Evolutionary conservation across 2,888 invertebrate genomes (phyloP), one percentile per base, ranked within the genome.

Genomic region (Sarcophaga rosellei): DNA sequence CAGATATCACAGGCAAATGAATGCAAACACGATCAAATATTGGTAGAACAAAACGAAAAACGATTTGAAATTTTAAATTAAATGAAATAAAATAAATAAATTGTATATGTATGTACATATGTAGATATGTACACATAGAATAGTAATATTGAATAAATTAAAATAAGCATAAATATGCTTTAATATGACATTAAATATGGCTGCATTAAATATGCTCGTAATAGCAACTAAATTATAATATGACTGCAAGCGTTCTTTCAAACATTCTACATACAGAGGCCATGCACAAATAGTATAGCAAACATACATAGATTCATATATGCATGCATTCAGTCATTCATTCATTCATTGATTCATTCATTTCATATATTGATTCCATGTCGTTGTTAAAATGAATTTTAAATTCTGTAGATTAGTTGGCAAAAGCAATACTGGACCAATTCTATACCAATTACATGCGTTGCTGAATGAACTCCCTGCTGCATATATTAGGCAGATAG

Each of bases 131-230:
- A 35, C 1, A 35, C 8, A 72, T 72, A 72, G 53, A 53, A 53
- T 15, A 15, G 72, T 65, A 66, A 77, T 59, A 70, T 65, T 77
- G 65, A 45, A 72, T 77, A 77, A 77, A 77, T 82, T 66, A 77
- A 35, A 35, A 47, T 77, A 76, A 35, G 25, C 47, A 59, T 47
- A 76, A 65, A 72, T 66, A 66, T 82, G 72, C 23, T 77, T 66
- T 72, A n/a, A 72, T 77, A 63, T 65, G 66, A 82, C 66, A 66
- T 77, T 68, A 76, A 72, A 76, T 82, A 77, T 76, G 76, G 44
- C 53, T 53, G 35, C 66, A 76, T 76, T 73, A 73, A 73, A 57
- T 76, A 66, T 72, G 66, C 47, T 72, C 44, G 59, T 47, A 61
- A 77, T 73, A 23, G 25, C 65, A 77, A 82, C 59, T 25, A 62